A percentile compares a stretch with the other conserved stretches of the same genome.
These are phyloP conservation scores for Gonatopus flavifemur DNA, from an alignment of 1,140 invertebrate species.

Conservation along the genomic window DNA sequence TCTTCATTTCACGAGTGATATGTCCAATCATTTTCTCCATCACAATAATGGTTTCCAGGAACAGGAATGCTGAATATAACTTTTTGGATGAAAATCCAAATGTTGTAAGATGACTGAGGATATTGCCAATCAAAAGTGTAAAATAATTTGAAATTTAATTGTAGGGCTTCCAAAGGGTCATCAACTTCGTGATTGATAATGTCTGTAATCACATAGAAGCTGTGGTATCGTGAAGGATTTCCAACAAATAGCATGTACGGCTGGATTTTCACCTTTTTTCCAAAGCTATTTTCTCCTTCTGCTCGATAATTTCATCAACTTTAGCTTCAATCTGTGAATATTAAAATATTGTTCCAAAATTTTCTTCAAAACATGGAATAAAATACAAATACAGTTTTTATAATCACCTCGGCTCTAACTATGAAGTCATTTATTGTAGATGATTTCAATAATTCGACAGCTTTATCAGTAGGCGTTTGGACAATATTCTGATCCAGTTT, in stretches of 20 bases:
- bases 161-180: neutral
- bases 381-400: too few relatives aligned
- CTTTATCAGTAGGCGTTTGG: too few relatives aligned
- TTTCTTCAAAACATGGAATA: too few relatives aligned
- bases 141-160: slow-evolving; percentile 7
- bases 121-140: slow-evolving; percentile 5
- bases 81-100: slow-evolving; percentile 8
- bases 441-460: too few relatives aligned
- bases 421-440: too few relatives aligned
- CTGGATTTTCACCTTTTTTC: neutral
- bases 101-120: slow-evolving; percentile 2
- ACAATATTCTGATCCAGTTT: too few relatives aligned
- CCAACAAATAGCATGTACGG: neutral
- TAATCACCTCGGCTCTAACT: too few relatives aligned
- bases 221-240: neutral
- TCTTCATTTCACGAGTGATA: too few relatives aligned
- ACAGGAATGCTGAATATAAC: too few relatives aligned
- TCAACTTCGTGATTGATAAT: neutral
- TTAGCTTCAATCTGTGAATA: neutral
- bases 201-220: neutral
- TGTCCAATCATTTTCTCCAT: too few relatives aligned
- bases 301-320: neutral
- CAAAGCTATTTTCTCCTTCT: neutral
- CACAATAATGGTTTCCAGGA: too few relatives aligned
- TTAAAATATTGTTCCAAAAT: too few relatives aligned